A percentile compares a stretch with the other conserved stretches of the same genome.
Conservation (phyloP, 2,888 invertebrate species). For the Apamea epomidion region DNA sequence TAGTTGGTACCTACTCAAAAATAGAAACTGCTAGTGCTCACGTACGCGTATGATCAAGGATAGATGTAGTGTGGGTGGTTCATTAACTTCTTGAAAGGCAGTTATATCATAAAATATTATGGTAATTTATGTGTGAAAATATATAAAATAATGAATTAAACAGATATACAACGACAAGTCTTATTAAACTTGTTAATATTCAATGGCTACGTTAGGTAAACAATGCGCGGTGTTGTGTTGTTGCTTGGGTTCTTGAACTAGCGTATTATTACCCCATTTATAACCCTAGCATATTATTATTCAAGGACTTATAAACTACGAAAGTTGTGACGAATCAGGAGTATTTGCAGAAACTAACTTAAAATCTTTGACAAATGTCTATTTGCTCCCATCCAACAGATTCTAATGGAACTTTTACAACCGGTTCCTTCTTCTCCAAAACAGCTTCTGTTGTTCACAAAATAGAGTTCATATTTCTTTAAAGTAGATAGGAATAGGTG, state of each 20-base stretch:
- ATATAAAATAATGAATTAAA: neutral
- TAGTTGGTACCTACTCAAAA: constrained; percentile 6
- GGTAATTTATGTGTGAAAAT: neutral
- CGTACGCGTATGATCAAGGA: neutral
- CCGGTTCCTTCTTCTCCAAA: neutral
- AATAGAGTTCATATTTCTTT: constrained; percentile 22
- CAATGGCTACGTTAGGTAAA: neutral
- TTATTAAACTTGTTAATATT: constrained; percentile 1
- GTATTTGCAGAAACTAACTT: constrained; percentile 28
- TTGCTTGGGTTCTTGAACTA: neutral
- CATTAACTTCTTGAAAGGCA: neutral
- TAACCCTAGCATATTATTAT: constrained; percentile 2
- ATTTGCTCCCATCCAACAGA: constrained; percentile 43
- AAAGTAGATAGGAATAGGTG: constrained; percentile 7
- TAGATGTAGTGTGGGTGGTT: constrained; percentile 27
- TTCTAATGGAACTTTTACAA: constrained; percentile 37
- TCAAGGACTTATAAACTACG: neutral
- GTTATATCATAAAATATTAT: neutral
- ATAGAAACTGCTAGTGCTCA: constrained; percentile 5
- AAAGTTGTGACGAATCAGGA: neutral
- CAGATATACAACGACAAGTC: neutral
- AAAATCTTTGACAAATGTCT: constrained; percentile 39
- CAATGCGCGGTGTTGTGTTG: neutral
- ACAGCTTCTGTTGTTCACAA: neutral
- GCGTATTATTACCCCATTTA: neutral